A percentile compares a stretch with the other conserved stretches of the same genome.
Conservation (phyloP, 2,888 invertebrate species). For the Thera britannica region DNA sequence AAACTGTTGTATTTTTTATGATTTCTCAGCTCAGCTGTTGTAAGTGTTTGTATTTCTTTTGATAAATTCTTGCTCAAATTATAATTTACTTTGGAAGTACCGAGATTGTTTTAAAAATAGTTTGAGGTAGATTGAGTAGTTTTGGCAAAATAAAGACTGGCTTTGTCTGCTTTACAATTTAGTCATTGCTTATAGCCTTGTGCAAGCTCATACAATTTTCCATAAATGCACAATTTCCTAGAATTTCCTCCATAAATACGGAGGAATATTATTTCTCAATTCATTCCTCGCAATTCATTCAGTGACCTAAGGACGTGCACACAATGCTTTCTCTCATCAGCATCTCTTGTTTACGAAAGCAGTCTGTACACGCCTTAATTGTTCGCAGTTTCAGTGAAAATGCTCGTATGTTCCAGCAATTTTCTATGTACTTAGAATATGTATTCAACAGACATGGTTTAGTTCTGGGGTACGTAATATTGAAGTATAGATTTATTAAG, state of each 20-base stretch:
- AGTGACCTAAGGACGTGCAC: slow-evolving; percentile 66
- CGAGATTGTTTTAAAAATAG: too few relatives aligned
- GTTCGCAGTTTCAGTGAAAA: slow-evolving; percentile 47
- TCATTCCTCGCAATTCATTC: slow-evolving; percentile 40
- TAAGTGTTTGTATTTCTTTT: too few relatives aligned
- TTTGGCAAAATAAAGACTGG: too few relatives aligned
- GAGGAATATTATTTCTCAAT: slow-evolving; percentile 33
- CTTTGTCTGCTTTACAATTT: too few relatives aligned
- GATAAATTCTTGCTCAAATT: too few relatives aligned
- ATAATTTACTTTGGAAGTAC: too few relatives aligned
- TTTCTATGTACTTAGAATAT: not conserved
- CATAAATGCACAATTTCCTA: slow-evolving; percentile 19
- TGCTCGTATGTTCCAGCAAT: slow-evolving; percentile 18
- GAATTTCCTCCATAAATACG: slow-evolving; percentile 16
- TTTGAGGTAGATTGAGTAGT: too few relatives aligned
- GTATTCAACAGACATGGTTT: not conserved
- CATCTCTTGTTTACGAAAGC: slow-evolving; percentile 73
- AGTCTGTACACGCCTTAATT: slow-evolving; percentile 66
- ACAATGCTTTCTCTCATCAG: slow-evolving; percentile 77
- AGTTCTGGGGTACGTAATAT: too few relatives aligned
- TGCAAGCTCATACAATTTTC: slow-evolving; percentile 2
- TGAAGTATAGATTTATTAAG: too few relatives aligned
- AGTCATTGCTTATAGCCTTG: not conserved
- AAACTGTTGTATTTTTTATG: too few relatives aligned
- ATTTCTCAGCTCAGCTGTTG: too few relatives aligned